phyloP scores from a whole-genome alignment of 2,888 invertebrate species.

The Germaria angustata region DNA sequence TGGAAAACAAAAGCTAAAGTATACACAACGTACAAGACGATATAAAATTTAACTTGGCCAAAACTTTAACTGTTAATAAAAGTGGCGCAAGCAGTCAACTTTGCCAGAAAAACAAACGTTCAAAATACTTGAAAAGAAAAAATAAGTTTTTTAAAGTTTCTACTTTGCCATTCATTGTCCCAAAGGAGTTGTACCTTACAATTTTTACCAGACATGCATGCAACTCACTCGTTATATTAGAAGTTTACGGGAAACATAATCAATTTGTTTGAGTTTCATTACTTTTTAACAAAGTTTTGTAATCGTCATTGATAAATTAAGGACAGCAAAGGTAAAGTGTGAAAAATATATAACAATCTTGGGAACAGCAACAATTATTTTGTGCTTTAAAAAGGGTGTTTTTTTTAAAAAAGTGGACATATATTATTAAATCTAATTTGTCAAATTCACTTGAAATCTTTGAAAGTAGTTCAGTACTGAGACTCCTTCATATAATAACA shows the following conservation, averaged over 20 bases:
- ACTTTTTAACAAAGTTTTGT: constrained; percentile 9
- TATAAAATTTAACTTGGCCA: constrained; percentile 2
- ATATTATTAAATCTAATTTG: too few species aligned
- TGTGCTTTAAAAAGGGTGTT: too few species aligned
- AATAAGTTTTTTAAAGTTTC: not conserved
- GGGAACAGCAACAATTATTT: not conserved
- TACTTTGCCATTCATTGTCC: not conserved
- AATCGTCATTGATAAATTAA: not conserved
- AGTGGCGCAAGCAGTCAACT: not conserved
- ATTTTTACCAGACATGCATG: not conserved
- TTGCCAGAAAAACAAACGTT: not conserved
- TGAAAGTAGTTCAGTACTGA: too few species aligned
- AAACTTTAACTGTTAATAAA: constrained; percentile 16
- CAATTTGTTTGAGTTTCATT: constrained; percentile 53
- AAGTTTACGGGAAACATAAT: constrained; percentile 26
- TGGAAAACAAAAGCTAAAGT: constrained; percentile 9
- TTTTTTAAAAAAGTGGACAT: too few species aligned
- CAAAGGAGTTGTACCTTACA: not conserved
- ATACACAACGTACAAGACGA: not conserved
- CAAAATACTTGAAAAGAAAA: not conserved
- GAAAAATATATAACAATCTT: not conserved
- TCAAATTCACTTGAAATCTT: too few species aligned
- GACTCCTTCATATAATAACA: too few species aligned
- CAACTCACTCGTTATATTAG: not conserved
- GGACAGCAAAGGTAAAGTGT: not conserved